Base-by-base conservation (phyloP, 2,113 vertebrate genomes). In the Pituophis catenifer region DNA sequence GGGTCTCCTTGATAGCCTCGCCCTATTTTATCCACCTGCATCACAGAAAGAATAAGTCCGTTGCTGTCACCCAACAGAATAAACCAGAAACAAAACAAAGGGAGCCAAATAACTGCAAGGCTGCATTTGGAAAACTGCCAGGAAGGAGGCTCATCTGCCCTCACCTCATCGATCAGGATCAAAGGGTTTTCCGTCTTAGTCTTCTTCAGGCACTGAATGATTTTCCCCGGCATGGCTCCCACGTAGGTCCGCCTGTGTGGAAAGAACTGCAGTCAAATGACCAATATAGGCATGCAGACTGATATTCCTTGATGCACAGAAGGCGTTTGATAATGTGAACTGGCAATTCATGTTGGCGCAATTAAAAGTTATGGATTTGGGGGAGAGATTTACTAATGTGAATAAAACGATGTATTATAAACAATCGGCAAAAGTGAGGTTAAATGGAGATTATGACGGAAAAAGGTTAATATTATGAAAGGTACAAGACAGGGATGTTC, bases 191-290 rank as follows among this genome's bases (percentile, higher is more conserved):
- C 99, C 0, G 99, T 99, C 97, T 99, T 99, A 2, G 99, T 99
- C 96, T 99, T 99, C 97, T 99, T 99, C 93, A 99, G 95, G 88
- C 99, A 99, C 97, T 99, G 99, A 95, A 99, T 99, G 65, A 99
- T 99, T 96, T 99, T 99, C 48, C 99, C 99, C 0, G 99, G 99
- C 99, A 99, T 99, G 0, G 99, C 99, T 4, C 99, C 99, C 86
- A 99, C 99, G 0, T 99, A 99, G 0, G 99, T 99, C 95, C 99
- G 98, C 98, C 99, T 99, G 94, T 92, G 92, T 91, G n/a, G 93
- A 10, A 94, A 97, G 65, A 52, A 33, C 90, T 91, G 95, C 94
- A 52, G 86, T 92, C 50, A 86, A 86, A 10, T 17, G 29, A 6
- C 13, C 59, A 2, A n/a, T 2, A 10, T 13, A 8, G 3, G 7